Evolutionary conservation across 1,140 invertebrate genomes (phyloP).

Genomic region (Tetramorium simillimum): DNA sequence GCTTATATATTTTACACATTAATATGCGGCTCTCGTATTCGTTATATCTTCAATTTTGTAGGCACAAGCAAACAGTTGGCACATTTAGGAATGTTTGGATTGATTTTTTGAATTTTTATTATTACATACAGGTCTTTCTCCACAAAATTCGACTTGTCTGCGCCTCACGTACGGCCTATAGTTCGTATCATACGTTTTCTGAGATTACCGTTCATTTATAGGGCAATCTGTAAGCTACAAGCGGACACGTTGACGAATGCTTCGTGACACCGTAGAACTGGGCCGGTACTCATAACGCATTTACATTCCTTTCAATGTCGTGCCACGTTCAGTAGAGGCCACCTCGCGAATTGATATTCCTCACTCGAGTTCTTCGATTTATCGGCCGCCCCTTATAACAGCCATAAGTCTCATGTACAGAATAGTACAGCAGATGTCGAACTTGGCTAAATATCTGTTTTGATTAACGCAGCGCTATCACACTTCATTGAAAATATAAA

Average conservation of each 20-base stretch:
- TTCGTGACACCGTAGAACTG: slow-evolving; percentile 75
- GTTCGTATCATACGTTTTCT: slow-evolving; percentile 56
- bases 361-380: slow-evolving; percentile 78
- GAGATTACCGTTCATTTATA: slow-evolving; percentile 57
- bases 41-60: slow-evolving; percentile 21
- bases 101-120: slow-evolving; percentile 52
- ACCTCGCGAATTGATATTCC: slow-evolving; percentile 81
- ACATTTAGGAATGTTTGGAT: slow-evolving; percentile 22
- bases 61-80: slow-evolving; percentile 20
- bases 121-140: slow-evolving; percentile 15
- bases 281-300: slow-evolving; percentile 79
- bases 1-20: not conserved
- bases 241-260: slow-evolving; percentile 56
- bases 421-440: slow-evolving; percentile 73
- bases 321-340: slow-evolving; percentile 79
- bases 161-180: slow-evolving; percentile 63
- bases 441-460: slow-evolving; percentile 19
- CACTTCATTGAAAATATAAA: not conserved
- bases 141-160: slow-evolving; percentile 49
- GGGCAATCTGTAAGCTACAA: slow-evolving; percentile 72
- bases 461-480: slow-evolving; percentile 28
- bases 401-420: slow-evolving; percentile 74
- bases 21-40: not conserved
- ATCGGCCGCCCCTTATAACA: slow-evolving; percentile 76
- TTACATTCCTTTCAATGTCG: slow-evolving; percentile 84